phyloP scores from a whole-genome alignment of 2,888 invertebrate species.

The Caenorhabditis sinica region DNA sequence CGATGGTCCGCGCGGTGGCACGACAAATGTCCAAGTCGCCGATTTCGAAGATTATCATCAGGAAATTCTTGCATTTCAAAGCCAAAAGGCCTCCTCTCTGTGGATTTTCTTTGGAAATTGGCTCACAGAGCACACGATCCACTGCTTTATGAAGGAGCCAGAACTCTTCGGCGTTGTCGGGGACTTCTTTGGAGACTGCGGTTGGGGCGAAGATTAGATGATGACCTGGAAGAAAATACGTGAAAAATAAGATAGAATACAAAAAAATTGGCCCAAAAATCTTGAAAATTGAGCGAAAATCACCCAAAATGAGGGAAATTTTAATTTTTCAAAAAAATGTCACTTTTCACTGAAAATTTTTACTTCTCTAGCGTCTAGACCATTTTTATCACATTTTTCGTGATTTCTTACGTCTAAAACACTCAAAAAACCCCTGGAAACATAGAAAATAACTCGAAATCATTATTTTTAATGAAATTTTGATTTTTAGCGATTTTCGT shows the following conservation, averaged over 20 bases:
- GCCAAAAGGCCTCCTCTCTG: slow-evolving; percentile 72
- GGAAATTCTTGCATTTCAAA: slow-evolving; percentile 82
- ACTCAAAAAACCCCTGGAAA: too few species aligned
- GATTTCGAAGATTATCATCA: slow-evolving; percentile 77
- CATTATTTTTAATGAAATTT: too few species aligned
- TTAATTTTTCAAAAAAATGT: too few species aligned
- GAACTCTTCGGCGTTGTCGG: slow-evolving; percentile 71
- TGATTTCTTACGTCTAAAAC: too few species aligned
- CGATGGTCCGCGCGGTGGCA: slow-evolving; percentile 79
- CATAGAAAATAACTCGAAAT: too few species aligned
- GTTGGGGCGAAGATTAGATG: slow-evolving; percentile 82
- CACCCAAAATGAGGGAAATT: too few species aligned
- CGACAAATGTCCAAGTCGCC: slow-evolving; percentile 75
- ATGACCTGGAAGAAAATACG: slow-evolving; percentile 72
- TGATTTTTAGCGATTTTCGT: too few species aligned
- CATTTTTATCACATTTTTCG: too few species aligned
- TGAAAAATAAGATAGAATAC: slow-evolving; percentile 1
- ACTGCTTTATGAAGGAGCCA: slow-evolving; percentile 81
- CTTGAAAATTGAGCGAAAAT: too few species aligned
- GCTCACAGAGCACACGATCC: slow-evolving; percentile 80
- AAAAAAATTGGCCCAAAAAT: too few species aligned
- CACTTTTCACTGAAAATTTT: too few species aligned
- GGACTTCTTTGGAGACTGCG: slow-evolving; percentile 35
- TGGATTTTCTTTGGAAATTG: slow-evolving; percentile 69
- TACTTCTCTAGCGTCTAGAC: too few species aligned